Evolutionary conservation across 2,888 invertebrate genomes (phyloP).

Genomic region (Aplocera efformata): DNA sequence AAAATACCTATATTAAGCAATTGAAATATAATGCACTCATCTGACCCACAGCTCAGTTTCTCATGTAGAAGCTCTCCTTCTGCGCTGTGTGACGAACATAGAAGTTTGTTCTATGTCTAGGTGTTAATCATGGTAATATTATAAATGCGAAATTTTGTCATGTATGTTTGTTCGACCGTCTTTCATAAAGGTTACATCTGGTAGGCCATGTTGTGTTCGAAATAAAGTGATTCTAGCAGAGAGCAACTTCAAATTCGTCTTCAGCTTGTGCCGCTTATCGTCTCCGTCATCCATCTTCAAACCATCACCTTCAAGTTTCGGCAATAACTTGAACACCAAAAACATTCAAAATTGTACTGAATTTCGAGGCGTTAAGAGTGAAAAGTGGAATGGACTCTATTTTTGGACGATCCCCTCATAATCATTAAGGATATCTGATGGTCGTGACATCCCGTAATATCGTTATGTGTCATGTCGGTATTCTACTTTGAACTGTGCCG

Average conservation of each 20-base stretch:
- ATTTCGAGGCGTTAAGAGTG: constrained; percentile 5
- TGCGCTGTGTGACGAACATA: too few species aligned
- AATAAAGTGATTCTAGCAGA: too few species aligned
- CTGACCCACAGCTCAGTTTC: too few species aligned
- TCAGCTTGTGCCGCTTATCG: neutral
- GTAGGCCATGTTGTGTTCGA: too few species aligned
- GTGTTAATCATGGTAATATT: too few species aligned
- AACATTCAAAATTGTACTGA: neutral
- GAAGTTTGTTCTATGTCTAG: too few species aligned
- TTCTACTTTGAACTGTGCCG: constrained; percentile 24
- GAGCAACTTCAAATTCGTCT: neutral
- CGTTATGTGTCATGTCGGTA: constrained; percentile 24
- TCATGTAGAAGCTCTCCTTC: too few species aligned
- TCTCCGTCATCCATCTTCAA: constrained; percentile 3
- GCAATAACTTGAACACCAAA: constrained; percentile 1
- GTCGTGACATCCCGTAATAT: constrained; percentile 22
- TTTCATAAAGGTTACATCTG: too few species aligned
- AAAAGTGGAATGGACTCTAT: constrained; percentile 8
- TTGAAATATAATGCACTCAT: too few species aligned
- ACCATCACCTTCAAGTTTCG: constrained; percentile 2
- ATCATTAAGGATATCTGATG: constrained; percentile 25
- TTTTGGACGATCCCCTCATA: constrained; percentile 16
- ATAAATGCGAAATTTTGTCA: too few species aligned
- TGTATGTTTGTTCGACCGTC: too few species aligned
- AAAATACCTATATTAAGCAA: constrained; percentile 20